A percentile compares a stretch with the other conserved stretches of the same genome.
Conservation (phyloP, 2,113 vertebrate genomes). For the Etheostoma spectabile region DNA sequence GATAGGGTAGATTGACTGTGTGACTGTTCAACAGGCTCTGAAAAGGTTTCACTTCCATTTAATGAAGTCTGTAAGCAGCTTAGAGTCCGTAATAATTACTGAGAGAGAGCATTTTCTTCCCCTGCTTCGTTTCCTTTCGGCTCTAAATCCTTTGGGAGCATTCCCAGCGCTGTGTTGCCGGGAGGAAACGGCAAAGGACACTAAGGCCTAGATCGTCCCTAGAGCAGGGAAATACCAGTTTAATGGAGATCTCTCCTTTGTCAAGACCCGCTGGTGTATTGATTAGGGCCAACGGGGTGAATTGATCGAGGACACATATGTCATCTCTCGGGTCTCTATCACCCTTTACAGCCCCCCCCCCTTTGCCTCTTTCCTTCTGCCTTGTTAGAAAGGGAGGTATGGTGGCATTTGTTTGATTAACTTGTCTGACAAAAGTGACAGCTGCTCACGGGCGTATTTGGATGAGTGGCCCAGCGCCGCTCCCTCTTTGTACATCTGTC, state of each 20-base stretch:
- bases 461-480: conserved; percentile 98
- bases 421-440: conserved; percentile 99
- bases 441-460: conserved; percentile 97
- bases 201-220: conserved; percentile 44
- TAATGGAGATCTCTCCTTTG: conserved; percentile 75
- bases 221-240: conserved; percentile 74
- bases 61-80: conserved; percentile 84
- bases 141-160: conserved; percentile 67
- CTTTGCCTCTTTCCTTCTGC: conserved; percentile 69
- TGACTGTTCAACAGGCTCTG: conserved; percentile 74
- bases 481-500: conserved; percentile 99
- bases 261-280: conserved; percentile 68
- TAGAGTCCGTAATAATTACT: conserved; percentile 80
- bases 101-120: conserved; percentile 74
- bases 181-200: conserved; percentile 60
- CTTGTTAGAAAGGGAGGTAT: conserved; percentile 95
- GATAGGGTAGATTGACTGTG: conserved; percentile 61
- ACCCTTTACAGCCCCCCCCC: conserved; percentile 54
- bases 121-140: conserved; percentile 57
- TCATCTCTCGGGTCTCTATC: conserved; percentile 74
- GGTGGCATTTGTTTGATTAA: conserved; percentile 99
- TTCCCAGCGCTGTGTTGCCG: conserved; percentile 44
- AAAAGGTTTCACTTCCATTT: conserved; percentile 80
- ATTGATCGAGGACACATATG: conserved; percentile 75
- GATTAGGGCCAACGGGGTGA: conserved; percentile 61